These are phyloP conservation scores for Drosophila pseudotalamancana DNA, from an alignment of 2,888 invertebrate species.

Conservation along the genomic window DNA sequence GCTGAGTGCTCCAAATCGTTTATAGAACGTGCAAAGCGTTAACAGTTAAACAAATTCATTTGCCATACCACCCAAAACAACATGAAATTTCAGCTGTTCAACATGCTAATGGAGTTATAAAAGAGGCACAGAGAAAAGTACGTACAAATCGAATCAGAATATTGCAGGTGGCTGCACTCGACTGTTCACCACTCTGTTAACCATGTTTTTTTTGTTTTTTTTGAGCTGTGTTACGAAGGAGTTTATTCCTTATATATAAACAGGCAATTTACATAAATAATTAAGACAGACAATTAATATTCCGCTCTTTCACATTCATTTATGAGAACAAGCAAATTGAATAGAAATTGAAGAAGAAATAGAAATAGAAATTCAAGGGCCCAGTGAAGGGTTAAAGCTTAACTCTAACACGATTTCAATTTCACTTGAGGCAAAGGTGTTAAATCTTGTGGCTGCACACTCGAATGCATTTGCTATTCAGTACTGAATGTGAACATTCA, in stretches of 20 bases:
- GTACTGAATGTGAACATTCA: slow-evolving; percentile 1
- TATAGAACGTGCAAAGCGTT: slow-evolving; percentile 62
- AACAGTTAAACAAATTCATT: slow-evolving; percentile 44
- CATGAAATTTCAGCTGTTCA: slow-evolving; percentile 42
- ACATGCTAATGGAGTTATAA: slow-evolving; percentile 48
- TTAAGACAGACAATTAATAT: no score
- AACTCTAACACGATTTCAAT: not conserved
- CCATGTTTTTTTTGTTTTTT: not conserved
- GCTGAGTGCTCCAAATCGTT: slow-evolving; percentile 52
- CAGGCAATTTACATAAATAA: no score
- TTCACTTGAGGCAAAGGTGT: slow-evolving; percentile 3
- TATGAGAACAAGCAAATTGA: no score
- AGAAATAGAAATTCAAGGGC: not conserved
- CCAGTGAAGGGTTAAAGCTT: not conserved
- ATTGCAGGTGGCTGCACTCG: not conserved
- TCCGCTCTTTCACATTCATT: no score
- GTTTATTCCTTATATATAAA: no score
- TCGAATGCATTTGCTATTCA: slow-evolving; percentile 8
- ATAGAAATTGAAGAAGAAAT: not conserved
- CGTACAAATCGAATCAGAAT: not conserved
- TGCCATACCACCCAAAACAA: slow-evolving; percentile 28
- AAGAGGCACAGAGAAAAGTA: slow-evolving; percentile 28
- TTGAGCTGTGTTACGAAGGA: no score
- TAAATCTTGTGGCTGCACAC: not conserved
- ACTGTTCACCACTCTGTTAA: not conserved